Evolutionary conservation across 2,797 vertebrate genomes (phyloP).

Genomic region (Tarsius wallacei): DNA sequence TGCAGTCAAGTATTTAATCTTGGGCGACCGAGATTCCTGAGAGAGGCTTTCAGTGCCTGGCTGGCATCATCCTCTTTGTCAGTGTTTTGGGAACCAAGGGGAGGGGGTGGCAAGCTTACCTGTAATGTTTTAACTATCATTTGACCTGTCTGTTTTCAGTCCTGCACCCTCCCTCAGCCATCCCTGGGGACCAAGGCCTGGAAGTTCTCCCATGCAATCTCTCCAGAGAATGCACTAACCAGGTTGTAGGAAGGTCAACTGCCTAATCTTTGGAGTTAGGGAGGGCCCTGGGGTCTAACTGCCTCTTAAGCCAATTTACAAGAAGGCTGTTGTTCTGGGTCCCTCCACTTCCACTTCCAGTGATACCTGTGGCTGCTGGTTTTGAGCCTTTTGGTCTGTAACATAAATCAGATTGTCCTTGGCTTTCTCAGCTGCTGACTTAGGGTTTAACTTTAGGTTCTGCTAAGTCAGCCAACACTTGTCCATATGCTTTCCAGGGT

Average conservation of each 20-base stretch:
- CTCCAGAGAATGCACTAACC: background rate
- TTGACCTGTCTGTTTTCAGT: background rate
- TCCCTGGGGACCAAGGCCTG: background rate
- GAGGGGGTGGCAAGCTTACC: background rate
- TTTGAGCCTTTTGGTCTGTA: background rate
- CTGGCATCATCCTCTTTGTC: background rate
- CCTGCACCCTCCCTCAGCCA: too few relatives aligned
- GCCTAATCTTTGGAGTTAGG: background rate
- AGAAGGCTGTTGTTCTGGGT: background rate
- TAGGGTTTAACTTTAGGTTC: constrained; percentile 58
- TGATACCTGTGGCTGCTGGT: background rate
- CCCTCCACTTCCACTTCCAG: background rate
- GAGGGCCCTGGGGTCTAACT: background rate
- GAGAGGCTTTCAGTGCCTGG: background rate
- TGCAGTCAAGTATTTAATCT: background rate
- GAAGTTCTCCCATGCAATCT: background rate
- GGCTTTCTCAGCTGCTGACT: constrained; percentile 58
- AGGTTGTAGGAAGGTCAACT: background rate
- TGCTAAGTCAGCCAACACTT: constrained; percentile 55
- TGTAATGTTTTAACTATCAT: background rate
- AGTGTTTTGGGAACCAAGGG: background rate
- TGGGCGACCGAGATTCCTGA: background rate
- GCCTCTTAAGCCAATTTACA: background rate
- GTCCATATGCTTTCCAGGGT: constrained; percentile 8
- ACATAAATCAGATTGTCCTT: background rate